Base-by-base conservation (phyloP, 2,888 invertebrate genomes). In the Tachystola acroxantha region DNA sequence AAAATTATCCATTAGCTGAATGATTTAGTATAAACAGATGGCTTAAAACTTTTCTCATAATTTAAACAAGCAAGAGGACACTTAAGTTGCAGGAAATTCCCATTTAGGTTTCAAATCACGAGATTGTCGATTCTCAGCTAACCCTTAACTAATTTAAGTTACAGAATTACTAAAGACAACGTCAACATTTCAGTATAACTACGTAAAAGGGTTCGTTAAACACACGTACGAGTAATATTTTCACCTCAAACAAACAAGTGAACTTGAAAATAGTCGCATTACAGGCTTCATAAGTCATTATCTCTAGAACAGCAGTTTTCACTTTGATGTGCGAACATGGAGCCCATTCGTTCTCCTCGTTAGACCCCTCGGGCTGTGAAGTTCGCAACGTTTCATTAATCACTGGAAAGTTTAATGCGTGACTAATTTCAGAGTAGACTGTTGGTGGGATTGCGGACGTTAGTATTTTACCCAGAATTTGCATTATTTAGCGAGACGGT, bases 311-410 rank as follows among this genome's bases (percentile, higher is more conserved):
- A 34, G 20, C 35, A 34, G 36, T 27, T 34, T 34, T 33, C 36
- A 34, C 30, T 39, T 36, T 40, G 34, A 34, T 33, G 31, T 40
- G 26, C 24, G 3, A 40, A 35, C 29, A 27, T 33, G 14, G 10
- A 22, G 31, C 40, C 24, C 33, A 30, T 36, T 32, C 40, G 25
- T 36, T 19, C 16, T 26, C 32, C 39, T 32, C 34, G 33, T 36
- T 32, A 31, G 12, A 25, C 28, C 32, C 44, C 37, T 39, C 38
- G 34, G 41, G 42, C 44, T 46, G 38, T 45, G 34, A 49, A 58
- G 48, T 51, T 55, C 37, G 44, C 42, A 41, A 48, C 46, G 40
- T 50, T 40, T 47, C 51, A 62, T 64, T 65, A 60, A 60, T 61
- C 57, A 55, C 43, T 46, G 22, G 39, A 39, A 47, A 53, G 55